Conservation (phyloP, 2,888 invertebrate species). For the Strigamia transsilvanica region DNA sequence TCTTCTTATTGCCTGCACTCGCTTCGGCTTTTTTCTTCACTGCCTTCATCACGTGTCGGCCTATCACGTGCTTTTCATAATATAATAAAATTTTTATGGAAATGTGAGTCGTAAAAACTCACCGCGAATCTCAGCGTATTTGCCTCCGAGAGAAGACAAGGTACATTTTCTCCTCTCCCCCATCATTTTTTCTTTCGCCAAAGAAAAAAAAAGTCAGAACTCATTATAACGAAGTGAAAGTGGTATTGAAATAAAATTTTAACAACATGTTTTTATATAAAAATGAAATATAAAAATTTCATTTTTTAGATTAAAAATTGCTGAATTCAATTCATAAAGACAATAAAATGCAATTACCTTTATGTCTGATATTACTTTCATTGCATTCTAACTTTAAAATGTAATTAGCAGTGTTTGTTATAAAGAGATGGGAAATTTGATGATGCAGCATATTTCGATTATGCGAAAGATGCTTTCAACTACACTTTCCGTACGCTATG, state of each 20-base stretch:
- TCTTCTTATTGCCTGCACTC: constrained; percentile 38
- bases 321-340: too few relatives aligned
- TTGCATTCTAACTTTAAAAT: neutral
- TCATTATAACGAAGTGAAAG: constrained; percentile 31
- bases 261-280: neutral
- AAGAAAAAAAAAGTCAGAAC: constrained; percentile 1
- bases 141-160: constrained; percentile 38
- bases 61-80: constrained; percentile 38
- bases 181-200: constrained; percentile 1
- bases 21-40: constrained; percentile 30
- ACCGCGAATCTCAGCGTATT: constrained; percentile 38
- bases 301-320: neutral
- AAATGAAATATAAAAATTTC: neutral
- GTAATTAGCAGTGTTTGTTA: neutral
- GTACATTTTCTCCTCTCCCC: constrained; percentile 37
- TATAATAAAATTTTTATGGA: constrained; percentile 38
- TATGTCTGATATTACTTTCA: neutral
- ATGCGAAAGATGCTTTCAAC: neutral
- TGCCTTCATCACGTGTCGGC: constrained; percentile 38
- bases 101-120: constrained; percentile 38
- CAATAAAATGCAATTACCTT: too few relatives aligned
- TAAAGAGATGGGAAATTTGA: neutral
- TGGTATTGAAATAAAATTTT: constrained; percentile 11
- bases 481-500: neutral
- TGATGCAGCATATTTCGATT: neutral